Evolutionary conservation across 2,888 invertebrate species (phyloP).

Genomic region (Platycheirus albimanus): DNA sequence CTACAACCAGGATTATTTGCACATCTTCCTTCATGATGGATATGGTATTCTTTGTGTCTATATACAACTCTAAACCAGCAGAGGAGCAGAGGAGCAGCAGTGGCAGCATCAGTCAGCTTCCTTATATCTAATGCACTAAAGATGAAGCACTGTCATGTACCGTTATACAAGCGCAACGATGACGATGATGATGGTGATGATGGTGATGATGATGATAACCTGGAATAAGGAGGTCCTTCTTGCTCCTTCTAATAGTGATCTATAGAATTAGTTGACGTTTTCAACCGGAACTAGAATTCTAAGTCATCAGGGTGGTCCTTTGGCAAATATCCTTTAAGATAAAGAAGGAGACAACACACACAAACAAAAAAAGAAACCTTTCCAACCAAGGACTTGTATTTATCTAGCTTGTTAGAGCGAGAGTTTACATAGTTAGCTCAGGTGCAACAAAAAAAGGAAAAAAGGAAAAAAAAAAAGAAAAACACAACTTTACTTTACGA

Average conservation of each 20-base stretch:
- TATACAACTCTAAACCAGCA: constrained; percentile 15
- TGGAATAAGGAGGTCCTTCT: constrained; percentile 38
- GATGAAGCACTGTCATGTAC: constrained; percentile 34
- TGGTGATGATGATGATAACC: constrained; percentile 40
- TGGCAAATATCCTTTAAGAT: constrained; percentile 64
- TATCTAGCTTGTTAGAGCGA: constrained; percentile 69
- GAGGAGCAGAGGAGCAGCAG: no score
- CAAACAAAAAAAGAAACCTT: constrained; percentile 9
- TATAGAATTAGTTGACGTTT: constrained; percentile 57
- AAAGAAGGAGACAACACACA: no score
- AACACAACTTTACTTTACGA: constrained; percentile 64
- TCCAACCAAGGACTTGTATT: constrained; percentile 65
- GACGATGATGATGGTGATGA: constrained; percentile 23
- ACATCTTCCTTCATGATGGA: constrained; percentile 37
- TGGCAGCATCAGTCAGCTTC: constrained; percentile 8
- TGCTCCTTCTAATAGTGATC: constrained; percentile 36
- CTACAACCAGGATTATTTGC: constrained; percentile 46
- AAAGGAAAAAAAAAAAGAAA: constrained; percentile 18
- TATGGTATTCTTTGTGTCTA: constrained; percentile 2
- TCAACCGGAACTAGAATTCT: constrained; percentile 29
- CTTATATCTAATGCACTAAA: constrained; percentile 37
- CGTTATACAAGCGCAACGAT: constrained; percentile 5
- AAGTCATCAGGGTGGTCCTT: constrained; percentile 47
- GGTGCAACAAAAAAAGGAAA: constrained; percentile 46
- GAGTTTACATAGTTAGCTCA: constrained; percentile 69